A percentile compares a stretch with the other conserved stretches of the same genome.
phyloP scores from a whole-genome alignment of 2,888 invertebrate species.

The Cryptosula pallasiana region DNA sequence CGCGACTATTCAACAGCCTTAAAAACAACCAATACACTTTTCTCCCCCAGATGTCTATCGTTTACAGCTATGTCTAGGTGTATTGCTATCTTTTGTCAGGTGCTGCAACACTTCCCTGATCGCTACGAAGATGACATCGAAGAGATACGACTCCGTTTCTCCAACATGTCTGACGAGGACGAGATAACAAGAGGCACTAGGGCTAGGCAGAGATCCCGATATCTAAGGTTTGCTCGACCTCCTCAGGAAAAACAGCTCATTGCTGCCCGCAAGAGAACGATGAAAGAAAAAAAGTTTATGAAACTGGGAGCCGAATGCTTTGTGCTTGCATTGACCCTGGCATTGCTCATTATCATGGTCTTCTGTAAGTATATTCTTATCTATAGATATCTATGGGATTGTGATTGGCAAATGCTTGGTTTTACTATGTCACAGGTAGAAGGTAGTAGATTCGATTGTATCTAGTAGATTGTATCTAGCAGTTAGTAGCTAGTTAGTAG shows the following conservation, averaged over 20 bases:
- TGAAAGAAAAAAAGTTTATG: slow-evolving; percentile 44
- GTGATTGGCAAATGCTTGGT: too few species aligned
- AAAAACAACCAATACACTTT: too few species aligned
- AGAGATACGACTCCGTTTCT: slow-evolving; percentile 22
- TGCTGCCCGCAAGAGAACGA: slow-evolving; percentile 43
- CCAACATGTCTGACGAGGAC: slow-evolving; percentile 7
- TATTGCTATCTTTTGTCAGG: neutral
- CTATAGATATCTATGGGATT: too few species aligned
- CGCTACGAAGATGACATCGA: slow-evolving; percentile 26
- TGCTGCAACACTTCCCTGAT: slow-evolving; percentile 23
- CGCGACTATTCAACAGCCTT: too few species aligned
- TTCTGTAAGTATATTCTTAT: slow-evolving; percentile 23
- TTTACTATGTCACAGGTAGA: too few species aligned
- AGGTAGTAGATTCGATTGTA: too few species aligned
- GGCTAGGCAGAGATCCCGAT: slow-evolving; percentile 49
- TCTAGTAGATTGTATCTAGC: too few species aligned
- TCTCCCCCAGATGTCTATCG: too few species aligned
- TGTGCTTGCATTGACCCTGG: neutral
- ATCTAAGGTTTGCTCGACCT: slow-evolving; percentile 48
- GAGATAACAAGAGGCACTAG: slow-evolving; percentile 31
- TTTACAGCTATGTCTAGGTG: too few species aligned
- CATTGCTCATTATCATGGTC: neutral
- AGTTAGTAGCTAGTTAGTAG: too few species aligned
- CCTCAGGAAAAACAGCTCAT: slow-evolving; percentile 50
- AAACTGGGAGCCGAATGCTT: neutral